A percentile compares a stretch with the other conserved stretches of the same genome.
phyloP scores from a whole-genome alignment of 1,140 invertebrate species.

The Glossosoma conforme region DNA sequence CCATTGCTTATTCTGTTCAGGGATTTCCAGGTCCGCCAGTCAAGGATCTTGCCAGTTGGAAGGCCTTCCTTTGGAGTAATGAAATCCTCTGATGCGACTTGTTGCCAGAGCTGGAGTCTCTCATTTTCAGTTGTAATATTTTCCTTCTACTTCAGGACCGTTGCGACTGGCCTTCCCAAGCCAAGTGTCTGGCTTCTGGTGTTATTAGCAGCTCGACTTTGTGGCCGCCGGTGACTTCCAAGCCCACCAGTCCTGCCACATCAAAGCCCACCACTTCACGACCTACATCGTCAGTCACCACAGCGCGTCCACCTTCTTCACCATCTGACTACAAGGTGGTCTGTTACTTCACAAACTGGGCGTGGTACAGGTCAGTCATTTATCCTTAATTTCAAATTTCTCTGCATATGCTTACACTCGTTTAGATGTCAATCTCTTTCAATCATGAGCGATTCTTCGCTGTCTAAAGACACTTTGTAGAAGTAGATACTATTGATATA shows the following conservation, averaged over 20 bases:
- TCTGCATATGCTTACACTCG: no score
- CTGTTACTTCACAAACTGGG: constrained; percentile 75
- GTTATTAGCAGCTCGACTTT: neutral
- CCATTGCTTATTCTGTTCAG: no score
- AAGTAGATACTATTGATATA: neutral
- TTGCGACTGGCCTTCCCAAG: constrained; percentile 75
- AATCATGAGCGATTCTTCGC: constrained; percentile 1
- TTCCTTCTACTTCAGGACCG: constrained; percentile 51
- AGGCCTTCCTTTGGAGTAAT: no score
- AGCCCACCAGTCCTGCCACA: constrained; percentile 30
- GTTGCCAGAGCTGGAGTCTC: no score
- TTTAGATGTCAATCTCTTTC: neutral
- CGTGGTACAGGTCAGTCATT: constrained; percentile 61
- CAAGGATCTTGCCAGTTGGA: no score
- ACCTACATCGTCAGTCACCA: constrained; percentile 8
- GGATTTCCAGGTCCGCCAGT: no score
- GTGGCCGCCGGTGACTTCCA: constrained; percentile 14
- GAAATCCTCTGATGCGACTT: no score
- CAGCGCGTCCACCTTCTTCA: constrained; percentile 24
- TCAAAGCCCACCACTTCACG: constrained; percentile 19
- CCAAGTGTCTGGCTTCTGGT: constrained; percentile 46
- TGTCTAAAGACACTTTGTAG: neutral
- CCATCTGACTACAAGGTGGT: constrained; percentile 54
- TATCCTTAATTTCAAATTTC: no score
- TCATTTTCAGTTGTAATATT: no score